Conservation (phyloP, 2,113 vertebrate genomes). For the Corvus moneduloides region DNA sequence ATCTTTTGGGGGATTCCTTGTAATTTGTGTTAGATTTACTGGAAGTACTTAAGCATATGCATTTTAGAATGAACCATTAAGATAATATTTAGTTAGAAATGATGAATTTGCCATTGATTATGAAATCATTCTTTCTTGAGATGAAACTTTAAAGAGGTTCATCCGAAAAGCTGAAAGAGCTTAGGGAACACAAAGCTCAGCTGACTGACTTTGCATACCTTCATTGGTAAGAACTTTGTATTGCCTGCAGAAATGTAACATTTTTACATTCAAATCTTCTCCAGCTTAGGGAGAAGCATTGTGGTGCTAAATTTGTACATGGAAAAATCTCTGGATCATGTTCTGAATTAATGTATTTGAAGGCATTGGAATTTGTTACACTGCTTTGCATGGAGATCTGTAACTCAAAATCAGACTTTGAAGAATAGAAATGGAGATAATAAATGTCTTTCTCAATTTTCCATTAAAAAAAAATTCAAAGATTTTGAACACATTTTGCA, state of each 20-base stretch:
- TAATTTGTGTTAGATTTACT: neutral
- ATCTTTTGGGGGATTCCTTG: neutral
- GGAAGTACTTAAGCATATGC: neutral
- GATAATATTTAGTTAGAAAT: neutral
- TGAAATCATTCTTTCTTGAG: neutral
- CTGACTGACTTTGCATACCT: neutral
- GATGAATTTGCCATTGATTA: neutral
- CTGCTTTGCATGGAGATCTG: neutral
- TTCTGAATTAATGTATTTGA: constrained; percentile 19
- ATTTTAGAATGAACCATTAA: neutral
- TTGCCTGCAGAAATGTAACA: neutral
- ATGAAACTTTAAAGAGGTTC: neutral
- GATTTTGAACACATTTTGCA: neutral
- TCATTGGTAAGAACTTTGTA: neutral
- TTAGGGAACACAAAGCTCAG: neutral
- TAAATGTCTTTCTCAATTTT: neutral
- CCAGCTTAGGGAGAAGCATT: neutral
- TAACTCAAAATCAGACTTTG: neutral
- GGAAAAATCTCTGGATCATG: neutral
- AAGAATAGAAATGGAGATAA: neutral
- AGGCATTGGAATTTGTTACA: neutral
- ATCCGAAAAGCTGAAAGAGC: neutral
- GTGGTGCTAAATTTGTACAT: neutral
- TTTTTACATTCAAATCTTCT: constrained; percentile 10
- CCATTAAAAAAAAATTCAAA: neutral